Percentiles rank a stretch among this genome's conserved stretches.
Conservation (phyloP, 2,888 invertebrate genomes). For the Drosophila barbarae region DNA sequence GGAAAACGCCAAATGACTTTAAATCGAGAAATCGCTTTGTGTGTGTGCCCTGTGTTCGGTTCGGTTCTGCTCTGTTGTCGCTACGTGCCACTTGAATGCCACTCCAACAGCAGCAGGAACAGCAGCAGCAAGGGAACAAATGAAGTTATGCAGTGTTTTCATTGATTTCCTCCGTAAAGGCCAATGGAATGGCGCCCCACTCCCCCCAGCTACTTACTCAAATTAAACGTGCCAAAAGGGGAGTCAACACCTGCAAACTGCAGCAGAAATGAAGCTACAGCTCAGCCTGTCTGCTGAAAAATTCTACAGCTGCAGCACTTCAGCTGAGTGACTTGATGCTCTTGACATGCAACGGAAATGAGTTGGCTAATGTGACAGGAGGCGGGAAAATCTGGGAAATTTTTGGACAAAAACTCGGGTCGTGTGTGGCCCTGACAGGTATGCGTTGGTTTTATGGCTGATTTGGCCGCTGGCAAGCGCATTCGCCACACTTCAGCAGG, state of each 20-base stretch:
- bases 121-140: conserved; percentile 29
- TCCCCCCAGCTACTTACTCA: conserved; percentile 52
- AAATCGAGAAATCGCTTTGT: conserved; percentile 60
- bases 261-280: conserved; percentile 36
- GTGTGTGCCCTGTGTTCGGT: conserved; percentile 43
- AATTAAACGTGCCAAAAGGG: conserved; percentile 58
- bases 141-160: conserved; percentile 66
- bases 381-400: conserved; percentile 7
- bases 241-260: conserved; percentile 31
- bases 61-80: conserved; percentile 36
- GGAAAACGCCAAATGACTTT: conserved; percentile 53
- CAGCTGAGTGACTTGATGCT: conserved; percentile 29
- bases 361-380: conserved; percentile 43
- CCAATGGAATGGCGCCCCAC: conserved; percentile 36
- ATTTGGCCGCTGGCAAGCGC: conserved; percentile 49
- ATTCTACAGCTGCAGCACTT: conserved; percentile 11
- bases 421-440: conserved; percentile 45
- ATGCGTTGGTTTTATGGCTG: conserved; percentile 51
- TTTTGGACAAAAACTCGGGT: conserved; percentile 34
- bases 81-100: conserved; percentile 52
- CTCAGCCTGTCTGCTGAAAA: conserved; percentile 10
- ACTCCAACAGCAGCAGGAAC: neutral
- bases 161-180: conserved; percentile 57
- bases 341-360: conserved; percentile 40
- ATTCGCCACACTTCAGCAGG: conserved; percentile 47